Conservation (phyloP, 2,797 vertebrate genomes). For the Clarias pachynema region DNA sequence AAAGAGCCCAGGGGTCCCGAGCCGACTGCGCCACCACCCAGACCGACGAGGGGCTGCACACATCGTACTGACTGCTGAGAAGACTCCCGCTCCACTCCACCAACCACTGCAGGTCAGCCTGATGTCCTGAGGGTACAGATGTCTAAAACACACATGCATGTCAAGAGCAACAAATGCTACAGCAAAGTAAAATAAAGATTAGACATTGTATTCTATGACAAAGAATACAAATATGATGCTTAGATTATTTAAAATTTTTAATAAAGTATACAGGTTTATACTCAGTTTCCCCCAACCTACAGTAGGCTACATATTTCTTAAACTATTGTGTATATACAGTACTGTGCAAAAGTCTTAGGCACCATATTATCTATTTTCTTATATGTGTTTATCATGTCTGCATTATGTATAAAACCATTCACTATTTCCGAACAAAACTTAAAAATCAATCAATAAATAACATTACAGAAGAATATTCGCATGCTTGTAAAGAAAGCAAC, state of each 20-base stretch:
- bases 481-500: no score
- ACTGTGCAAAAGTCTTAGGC: no score
- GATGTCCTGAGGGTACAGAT: slow-evolving; percentile 85
- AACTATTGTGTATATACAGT: no score
- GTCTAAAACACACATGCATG: slow-evolving; percentile 69
- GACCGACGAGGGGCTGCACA: slow-evolving; percentile 95
- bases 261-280: not conserved
- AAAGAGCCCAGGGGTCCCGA: slow-evolving; percentile 96
- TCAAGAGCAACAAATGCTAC: not conserved
- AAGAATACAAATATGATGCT: not conserved
- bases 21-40: slow-evolving; percentile 97
- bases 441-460: no score
- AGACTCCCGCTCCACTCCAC: slow-evolving; percentile 95
- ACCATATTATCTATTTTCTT: no score
- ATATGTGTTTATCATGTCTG: no score
- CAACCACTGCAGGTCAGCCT: slow-evolving; percentile 93
- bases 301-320: not conserved
- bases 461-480: no score
- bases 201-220: not conserved
- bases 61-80: slow-evolving; percentile 94
- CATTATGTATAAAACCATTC: no score
- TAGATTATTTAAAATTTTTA: not conserved
- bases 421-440: no score
- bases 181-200: not conserved
- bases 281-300: not conserved